Evolutionary conservation across 2,888 invertebrate genomes (phyloP), one percentile per base, ranked within the genome.

Genomic region (Seladonia tumulorum): DNA sequence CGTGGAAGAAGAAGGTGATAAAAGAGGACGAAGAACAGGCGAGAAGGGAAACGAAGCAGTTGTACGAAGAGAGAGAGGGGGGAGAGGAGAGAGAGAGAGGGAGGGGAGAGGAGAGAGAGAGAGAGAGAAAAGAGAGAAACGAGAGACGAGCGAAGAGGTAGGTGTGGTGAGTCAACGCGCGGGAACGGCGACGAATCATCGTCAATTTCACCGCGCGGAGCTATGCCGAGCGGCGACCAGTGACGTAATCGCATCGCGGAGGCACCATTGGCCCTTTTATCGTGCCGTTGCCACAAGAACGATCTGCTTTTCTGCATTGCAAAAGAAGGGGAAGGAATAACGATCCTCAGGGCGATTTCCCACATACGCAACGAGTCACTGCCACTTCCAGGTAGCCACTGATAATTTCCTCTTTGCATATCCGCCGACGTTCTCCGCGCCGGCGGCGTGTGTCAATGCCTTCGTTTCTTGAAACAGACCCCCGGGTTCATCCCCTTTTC

Each of bases 391-490:
- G 84, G 84, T 87, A 87, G 76, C 79, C 87, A 35, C 39, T 81
- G 87, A 87, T 87, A 87, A 87, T 87, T 87, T 81, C 87, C 87
- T 83, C 81, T 84, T 87, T 87, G 84, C 87, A 87, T 87, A 87
- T 87, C 87, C 84, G 87, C 63, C 84, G 47, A 72, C 78, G 81
- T 80, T 76, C 68, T 22, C 77, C 39, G 47, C 63, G 63, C 66
- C 5, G 35, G 66, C 45, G 39, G 66, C 45, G 39, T 35, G 60
- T 86, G 84, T 87, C 84, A 77, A 81, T 83, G 84, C 66, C 81
- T 79, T 81, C 63, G 81, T 75, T 84, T 86, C 83, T 86, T 35
- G 49, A 79, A 86, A 86, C 74, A 75, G 71, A 47, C 60, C 25
- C 25, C 25, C n/a, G 35, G 35, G 75, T 10, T 16, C 5, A 22